phyloP scores from a whole-genome alignment of 1,140 invertebrate species.

The Galleria mellonella region DNA sequence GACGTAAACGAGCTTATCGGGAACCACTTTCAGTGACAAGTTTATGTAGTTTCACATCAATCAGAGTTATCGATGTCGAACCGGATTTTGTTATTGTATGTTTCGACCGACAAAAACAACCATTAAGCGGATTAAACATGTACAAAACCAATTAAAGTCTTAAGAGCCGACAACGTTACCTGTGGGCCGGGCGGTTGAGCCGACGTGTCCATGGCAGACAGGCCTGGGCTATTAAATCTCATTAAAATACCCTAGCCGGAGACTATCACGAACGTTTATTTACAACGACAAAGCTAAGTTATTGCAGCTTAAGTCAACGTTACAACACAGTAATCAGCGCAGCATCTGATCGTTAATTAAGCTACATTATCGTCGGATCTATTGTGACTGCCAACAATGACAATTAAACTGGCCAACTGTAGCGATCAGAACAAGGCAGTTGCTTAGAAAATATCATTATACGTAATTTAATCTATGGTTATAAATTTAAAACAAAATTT shows the following conservation, averaged over 20 bases:
- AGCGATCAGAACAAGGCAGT: neutral
- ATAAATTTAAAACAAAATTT: too few relatives aligned
- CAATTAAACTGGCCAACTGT: conserved; percentile 2
- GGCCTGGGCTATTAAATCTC: conserved; percentile 39
- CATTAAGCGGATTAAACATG: conserved; percentile 50
- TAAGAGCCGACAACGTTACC: conserved; percentile 36
- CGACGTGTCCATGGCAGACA: conserved; percentile 12
- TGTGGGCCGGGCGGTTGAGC: conserved; percentile 13
- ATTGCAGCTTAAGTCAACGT: conserved; percentile 29
- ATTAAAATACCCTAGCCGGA: conserved; percentile 47
- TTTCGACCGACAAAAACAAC: conserved; percentile 37
- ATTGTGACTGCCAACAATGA: conserved; percentile 4
- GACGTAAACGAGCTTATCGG: conserved; percentile 18
- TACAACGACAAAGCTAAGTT: conserved; percentile 27
- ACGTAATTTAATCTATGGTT: too few relatives aligned
- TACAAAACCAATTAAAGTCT: conserved; percentile 53
- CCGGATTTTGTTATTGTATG: conserved; percentile 34
- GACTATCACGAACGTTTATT: conserved; percentile 45
- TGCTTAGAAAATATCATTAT: too few relatives aligned
- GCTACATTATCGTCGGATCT: conserved; percentile 40
- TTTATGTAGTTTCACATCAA: conserved; percentile 32
- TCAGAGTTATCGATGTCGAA: conserved; percentile 33
- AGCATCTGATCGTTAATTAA: conserved; percentile 44
- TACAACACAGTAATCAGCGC: conserved; percentile 35
- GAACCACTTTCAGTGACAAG: conserved; percentile 19